A percentile compares a stretch with the other conserved stretches of the same genome.
Evolutionary conservation across 2,797 vertebrate genomes (phyloP).

Genomic region (Gouania willdenowi): DNA sequence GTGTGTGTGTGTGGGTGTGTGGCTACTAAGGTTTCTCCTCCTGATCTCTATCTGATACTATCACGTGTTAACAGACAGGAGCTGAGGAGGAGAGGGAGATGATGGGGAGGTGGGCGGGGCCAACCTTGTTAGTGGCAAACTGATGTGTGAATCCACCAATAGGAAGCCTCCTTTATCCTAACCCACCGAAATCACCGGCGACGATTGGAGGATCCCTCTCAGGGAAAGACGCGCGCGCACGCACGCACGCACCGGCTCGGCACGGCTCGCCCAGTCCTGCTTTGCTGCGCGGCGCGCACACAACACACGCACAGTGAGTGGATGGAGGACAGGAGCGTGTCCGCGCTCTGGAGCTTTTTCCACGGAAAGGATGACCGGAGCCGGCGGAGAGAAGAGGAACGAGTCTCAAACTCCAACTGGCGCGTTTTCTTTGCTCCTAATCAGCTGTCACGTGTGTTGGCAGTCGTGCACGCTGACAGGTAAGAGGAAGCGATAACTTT

Average conservation of each 20-base stretch:
- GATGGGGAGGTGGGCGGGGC: constrained; percentile 43
- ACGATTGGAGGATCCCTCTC: constrained; percentile 64
- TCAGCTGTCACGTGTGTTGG: constrained; percentile 27
- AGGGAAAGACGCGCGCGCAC: constrained; percentile 32
- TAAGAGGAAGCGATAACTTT: constrained; percentile 44
- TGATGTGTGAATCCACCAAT: constrained; percentile 76
- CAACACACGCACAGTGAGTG: constrained; percentile 20
- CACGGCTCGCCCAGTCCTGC: constrained; percentile 30
- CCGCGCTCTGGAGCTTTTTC: constrained; percentile 58
- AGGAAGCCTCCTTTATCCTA: constrained; percentile 50
- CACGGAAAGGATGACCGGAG: constrained; percentile 47
- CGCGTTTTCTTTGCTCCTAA: constrained; percentile 41
- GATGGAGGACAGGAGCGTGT: constrained; percentile 34
- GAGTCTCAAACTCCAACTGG: constrained; percentile 41
- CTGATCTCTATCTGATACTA: constrained; percentile 66
- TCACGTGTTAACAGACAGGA: constrained; percentile 65
- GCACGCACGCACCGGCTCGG: constrained; percentile 17
- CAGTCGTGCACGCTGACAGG: constrained; percentile 34
- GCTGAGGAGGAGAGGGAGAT: constrained; percentile 26
- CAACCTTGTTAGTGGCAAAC: constrained; percentile 40
- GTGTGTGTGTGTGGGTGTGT: constrained; percentile 30
- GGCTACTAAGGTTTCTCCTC: constrained; percentile 47
- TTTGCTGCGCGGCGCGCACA: constrained; percentile 2
- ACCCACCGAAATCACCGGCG: constrained; percentile 74
- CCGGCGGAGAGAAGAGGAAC: constrained; percentile 9